Evolutionary conservation across 2,888 invertebrate genomes (phyloP), one percentile per base, ranked within the genome.

Genomic region (Aricia artaxerxes): DNA sequence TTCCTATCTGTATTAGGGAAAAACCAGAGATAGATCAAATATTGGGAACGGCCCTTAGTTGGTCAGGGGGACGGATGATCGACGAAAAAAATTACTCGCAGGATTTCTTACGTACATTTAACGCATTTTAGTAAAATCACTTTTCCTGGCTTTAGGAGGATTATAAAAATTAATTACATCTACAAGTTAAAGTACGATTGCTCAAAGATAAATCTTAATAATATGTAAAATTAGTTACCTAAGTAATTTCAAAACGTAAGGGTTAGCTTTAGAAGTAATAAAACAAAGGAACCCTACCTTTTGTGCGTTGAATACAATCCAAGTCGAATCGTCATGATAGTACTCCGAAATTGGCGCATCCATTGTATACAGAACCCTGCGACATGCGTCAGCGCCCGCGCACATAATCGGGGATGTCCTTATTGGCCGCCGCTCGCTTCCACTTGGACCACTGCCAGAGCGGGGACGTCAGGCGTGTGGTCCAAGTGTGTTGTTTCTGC

Each of bases 361-460:
- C 64, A 64, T 64, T 64, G 31, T 64, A 11, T 69, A 38, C 35
- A 16, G 69, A 69, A 69, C 13, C 16, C 13, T 13, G 69, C 69
- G 69, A 69, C 69, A 13, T 69, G 69, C 69, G 69, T 69, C 69
- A 69, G 38, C 35, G 31, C 31, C 31, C 35, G 9, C 64, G 31
- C 64, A 24, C 16, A 35, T 4, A 35, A 38, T 69, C 35, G 69
- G 69, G 64, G 64, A 64, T 64, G 64, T 38, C 69, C 69, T 35
- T 69, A 69, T 38, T 31, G 35, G 69, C 35, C 69, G 69, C 69
- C 16, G 64, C 69, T 5, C 69, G 69, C 35, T 38, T 69, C 35
- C 35, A 69, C 69, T 69, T 38, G 69, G 69, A 35, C 69, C 69
- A 38, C 69, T 38, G 69, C 69, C 69, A 69, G 69, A 57, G 69